These are phyloP conservation scores for Melipona bicolor DNA, from an alignment of 2,888 invertebrate genomes.

Conservation along the genomic window DNA sequence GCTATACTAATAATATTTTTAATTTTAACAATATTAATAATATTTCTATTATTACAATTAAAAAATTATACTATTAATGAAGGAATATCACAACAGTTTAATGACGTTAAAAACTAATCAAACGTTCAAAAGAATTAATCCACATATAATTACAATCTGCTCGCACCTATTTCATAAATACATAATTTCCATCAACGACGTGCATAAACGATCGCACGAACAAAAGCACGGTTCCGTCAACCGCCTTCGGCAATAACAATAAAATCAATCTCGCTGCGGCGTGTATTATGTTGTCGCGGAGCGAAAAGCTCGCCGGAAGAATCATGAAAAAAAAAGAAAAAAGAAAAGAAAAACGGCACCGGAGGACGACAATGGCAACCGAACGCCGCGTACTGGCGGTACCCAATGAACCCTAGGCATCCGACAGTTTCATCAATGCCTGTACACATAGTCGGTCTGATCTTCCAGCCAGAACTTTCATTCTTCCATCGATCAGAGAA, in stretches of 20 bases:
- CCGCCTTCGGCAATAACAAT: not conserved
- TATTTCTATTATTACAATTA: no score
- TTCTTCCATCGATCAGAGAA: conserved; percentile 54
- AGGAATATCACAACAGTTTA: no score
- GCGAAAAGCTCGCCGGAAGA: conserved; percentile 1
- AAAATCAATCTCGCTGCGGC: conserved; percentile 3
- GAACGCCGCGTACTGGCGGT: not conserved
- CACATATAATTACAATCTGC: not conserved
- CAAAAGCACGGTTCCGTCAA: not conserved
- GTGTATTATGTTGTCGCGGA: not conserved
- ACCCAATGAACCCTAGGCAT: conserved; percentile 36
- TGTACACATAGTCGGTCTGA: conserved; percentile 19
- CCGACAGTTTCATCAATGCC: conserved; percentile 42
- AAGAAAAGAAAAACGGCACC: conserved; percentile 9
- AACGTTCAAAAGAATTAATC: not conserved
- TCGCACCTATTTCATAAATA: not conserved
- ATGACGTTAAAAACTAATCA: no score
- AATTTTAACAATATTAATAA: no score
- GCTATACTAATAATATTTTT: no score
- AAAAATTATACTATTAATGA: no score
- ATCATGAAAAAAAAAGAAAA: not conserved
- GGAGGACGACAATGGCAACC: conserved; percentile 29
- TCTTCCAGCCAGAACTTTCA: conserved; percentile 51
- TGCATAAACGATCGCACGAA: not conserved
- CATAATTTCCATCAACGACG: not conserved